These are phyloP conservation scores for Nudaria mundana DNA, from an alignment of 2,888 invertebrate species.

Conservation along the genomic window DNA sequence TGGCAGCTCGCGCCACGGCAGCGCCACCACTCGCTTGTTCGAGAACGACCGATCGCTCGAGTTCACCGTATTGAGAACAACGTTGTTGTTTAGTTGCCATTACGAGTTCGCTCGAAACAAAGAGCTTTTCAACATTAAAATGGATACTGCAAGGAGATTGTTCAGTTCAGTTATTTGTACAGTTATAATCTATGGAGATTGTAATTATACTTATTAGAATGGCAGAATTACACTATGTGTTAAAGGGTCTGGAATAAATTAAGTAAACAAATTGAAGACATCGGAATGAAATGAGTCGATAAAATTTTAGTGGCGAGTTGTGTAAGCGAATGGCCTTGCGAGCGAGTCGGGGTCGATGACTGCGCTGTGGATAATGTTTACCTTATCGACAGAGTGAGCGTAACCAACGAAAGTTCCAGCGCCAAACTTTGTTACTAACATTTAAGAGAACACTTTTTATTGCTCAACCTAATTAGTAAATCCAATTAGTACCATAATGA, in stretches of 20 bases:
- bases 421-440: constrained; percentile 44
- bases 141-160: constrained; percentile 27
- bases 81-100: constrained; percentile 52
- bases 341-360: constrained; percentile 67
- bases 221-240: constrained; percentile 11
- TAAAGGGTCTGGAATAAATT: constrained; percentile 13
- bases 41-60: constrained; percentile 65
- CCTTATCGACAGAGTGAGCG: constrained; percentile 64
- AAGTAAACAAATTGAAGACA: constrained; percentile 27
- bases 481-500: too few species aligned
- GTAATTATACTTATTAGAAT: constrained; percentile 32
- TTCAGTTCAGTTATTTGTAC: constrained; percentile 39
- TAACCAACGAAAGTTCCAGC: constrained; percentile 60
- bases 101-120: constrained; percentile 61
- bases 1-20: constrained; percentile 48
- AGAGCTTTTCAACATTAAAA: constrained; percentile 58
- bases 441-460: constrained; percentile 42
- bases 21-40: constrained; percentile 44
- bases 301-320: constrained; percentile 58
- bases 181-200: constrained; percentile 33
- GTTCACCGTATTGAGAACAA: constrained; percentile 73
- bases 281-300: constrained; percentile 43
- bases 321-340: constrained; percentile 75
- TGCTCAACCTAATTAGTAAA: too few species aligned
- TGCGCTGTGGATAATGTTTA: constrained; percentile 63